Base-by-base conservation (phyloP, 2,797 vertebrate genomes). In the Thripadectes ignobilis region DNA sequence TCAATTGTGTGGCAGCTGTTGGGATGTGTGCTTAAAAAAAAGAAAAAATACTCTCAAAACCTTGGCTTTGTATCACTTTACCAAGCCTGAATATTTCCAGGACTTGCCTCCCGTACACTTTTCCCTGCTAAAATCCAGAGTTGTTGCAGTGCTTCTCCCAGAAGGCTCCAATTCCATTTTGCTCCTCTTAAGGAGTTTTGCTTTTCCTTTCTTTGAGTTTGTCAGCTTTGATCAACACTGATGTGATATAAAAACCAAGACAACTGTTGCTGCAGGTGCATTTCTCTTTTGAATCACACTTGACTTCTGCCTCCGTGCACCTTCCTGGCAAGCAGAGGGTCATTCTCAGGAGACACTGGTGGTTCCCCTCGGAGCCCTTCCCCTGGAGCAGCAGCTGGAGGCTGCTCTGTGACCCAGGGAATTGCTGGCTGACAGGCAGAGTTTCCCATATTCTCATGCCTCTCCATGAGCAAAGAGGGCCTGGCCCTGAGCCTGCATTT, bases 401-500 rank as follows among this genome's bases (percentile, higher is more conserved):
- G 34, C 38, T 81, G 41, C 36, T 38, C 36, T 38, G 36, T 38
- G 36, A 38, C 36, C 36, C 9, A 45, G 67, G 71, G 69, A 96
- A 87, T 89, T 85, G 45, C 84, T 57, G 59, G n/a, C 77, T 89
- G 94, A 71, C 92, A 92, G 81, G 86, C 81, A 93, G 71, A 89
- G 80, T 78, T 67, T 72, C 83, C 87, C 27, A 4, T 58, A 62
- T 95, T 46, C 45, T 46, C 45, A 12, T 80, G 81, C 89, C 91
- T 61, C 45, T 65, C 24, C 23, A 2, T 27, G 16, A 74, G 49
- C 27, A 82, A 55, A 71, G 14, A 22, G 61, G 63, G 17, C 34
- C 68, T 88, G 89, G 72, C 75, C 65, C 57, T 21, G 12, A 89
- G 59, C 57, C 68, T 52, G 1, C 18, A 1, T 74, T 88, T 85